These are phyloP conservation scores for Hemibagrus wyckioides DNA, from an alignment of 2,113 vertebrate species.

Conservation along the genomic window DNA sequence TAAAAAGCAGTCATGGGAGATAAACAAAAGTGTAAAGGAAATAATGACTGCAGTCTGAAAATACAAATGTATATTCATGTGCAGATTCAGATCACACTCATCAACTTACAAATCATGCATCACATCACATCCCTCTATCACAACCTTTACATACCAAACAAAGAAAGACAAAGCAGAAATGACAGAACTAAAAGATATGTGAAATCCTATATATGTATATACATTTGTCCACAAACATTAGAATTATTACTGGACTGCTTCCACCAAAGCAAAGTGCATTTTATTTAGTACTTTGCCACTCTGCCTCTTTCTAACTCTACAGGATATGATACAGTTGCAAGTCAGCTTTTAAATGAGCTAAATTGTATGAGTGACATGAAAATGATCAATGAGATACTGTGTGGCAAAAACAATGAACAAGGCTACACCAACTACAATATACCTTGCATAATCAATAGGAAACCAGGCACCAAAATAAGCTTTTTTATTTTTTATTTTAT, in stretches of 20 bases:
- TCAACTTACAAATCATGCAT: not conserved
- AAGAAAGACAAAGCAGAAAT: not conserved
- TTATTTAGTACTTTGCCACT: too few relatives aligned
- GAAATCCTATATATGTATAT: not conserved
- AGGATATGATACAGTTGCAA: not conserved
- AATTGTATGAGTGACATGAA: not conserved
- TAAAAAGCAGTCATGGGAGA: not conserved
- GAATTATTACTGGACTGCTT: slow-evolving; percentile 35
- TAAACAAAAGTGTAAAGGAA: slow-evolving; percentile 33
- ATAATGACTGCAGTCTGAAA: slow-evolving; percentile 13
- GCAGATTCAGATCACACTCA: slow-evolving; percentile 43
- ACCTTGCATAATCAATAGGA: not conserved
- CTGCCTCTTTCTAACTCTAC: not conserved
- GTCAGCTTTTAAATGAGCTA: not conserved
- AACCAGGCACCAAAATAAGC: not conserved
- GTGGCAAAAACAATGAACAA: not conserved
- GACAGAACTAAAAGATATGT: not conserved
- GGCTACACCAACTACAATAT: not conserved
- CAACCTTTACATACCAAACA: not conserved
- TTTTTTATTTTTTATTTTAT: too few relatives aligned
- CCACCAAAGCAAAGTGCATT: slow-evolving; percentile 15
- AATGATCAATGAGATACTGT: not conserved
- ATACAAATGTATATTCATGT: not conserved
- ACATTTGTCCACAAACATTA: not conserved
- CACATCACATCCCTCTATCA: not conserved